Base-by-base conservation (phyloP, 2,797 vertebrate species). In the Typhlichthys subterraneus region DNA sequence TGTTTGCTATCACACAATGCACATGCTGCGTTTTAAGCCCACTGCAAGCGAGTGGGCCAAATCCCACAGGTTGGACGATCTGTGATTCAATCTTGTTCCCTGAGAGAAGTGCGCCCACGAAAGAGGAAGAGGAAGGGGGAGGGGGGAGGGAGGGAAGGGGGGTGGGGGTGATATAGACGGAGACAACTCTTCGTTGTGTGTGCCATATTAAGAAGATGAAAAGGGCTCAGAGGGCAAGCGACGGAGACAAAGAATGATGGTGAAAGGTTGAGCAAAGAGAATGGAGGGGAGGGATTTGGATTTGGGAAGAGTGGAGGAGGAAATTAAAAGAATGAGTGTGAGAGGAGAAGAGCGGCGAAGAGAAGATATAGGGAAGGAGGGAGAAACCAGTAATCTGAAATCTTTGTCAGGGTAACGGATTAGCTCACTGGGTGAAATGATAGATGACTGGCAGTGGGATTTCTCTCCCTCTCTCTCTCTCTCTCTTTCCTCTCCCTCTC, bases 321-420 rank as follows among this genome's bases (percentile, higher is more conserved):
- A 14, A 50, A 47, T 15, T 19, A 57, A 29, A 67, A 47, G 23
- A 33, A 38, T 23, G 12, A 45, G 12, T 4, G 19, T 1, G 19
- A 17, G 13, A 19, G 14, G 17, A 23, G 23, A 61, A 4, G 63
- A 23, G 17, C 64, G 23, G 29, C 65, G 63, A 55, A 59, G 56
- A 54, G 61, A 57, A 51, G 57, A 57, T 66, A 51, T 23, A 3
- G 67, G 69, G 53, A 47, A 53, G 12, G 68, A 63, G 60, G 57
- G 62, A 72, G 72, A 72, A 73, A 72, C 80, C 73, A 45, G 83
- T 81, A 76, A 87, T 85, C 69, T 75, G 80, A 84, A 84, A 77
- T 85, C 70, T 80, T 82, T 82, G 82, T 82, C 85, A 86, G 74
- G 73, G 73, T 83, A 83, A 86, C 73, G 81, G 78, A 87, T 87